Conservation (phyloP, 2,888 invertebrate genomes). For the Bursaphelenchus okinawaensis region DNA sequence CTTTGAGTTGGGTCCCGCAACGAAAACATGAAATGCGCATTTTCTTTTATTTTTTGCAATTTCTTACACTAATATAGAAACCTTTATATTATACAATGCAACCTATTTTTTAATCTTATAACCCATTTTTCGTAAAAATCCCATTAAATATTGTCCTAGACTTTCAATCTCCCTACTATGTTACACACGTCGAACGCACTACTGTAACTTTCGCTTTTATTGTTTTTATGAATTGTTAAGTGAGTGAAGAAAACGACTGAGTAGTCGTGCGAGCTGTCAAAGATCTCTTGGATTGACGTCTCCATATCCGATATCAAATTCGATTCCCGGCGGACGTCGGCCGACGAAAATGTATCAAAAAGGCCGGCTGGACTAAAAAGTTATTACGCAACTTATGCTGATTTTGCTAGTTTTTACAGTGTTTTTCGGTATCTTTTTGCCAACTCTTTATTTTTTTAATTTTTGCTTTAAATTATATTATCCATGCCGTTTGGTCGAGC, state of each 20-base stretch:
- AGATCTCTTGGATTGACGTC: not conserved
- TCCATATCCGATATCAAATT: constrained; percentile 6
- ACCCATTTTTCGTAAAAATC: too few species aligned
- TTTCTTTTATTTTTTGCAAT: too few species aligned
- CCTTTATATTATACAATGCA: too few species aligned
- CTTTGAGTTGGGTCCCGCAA: not conserved
- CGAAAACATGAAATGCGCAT: not conserved
- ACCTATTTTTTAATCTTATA: too few species aligned
- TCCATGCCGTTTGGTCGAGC: too few species aligned
- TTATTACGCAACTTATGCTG: not conserved
- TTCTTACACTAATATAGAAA: too few species aligned
- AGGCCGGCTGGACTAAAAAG: constrained; percentile 4
- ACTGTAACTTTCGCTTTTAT: not conserved
- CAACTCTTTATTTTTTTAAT: not conserved
- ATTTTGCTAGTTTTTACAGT: not conserved
- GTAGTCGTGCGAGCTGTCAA: not conserved
- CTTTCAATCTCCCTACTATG: too few species aligned
- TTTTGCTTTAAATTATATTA: not conserved
- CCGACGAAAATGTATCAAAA: not conserved
- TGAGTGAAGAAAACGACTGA: not conserved
- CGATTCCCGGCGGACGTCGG: constrained; percentile 1
- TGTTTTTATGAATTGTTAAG: not conserved
- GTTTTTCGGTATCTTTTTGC: not conserved
- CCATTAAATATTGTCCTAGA: too few species aligned
- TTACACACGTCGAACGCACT: too few species aligned